Evolutionary conservation across 1,140 invertebrate species (phyloP), one percentile per base, ranked within the genome.

Genomic region (Lanistes nyassanus): DNA sequence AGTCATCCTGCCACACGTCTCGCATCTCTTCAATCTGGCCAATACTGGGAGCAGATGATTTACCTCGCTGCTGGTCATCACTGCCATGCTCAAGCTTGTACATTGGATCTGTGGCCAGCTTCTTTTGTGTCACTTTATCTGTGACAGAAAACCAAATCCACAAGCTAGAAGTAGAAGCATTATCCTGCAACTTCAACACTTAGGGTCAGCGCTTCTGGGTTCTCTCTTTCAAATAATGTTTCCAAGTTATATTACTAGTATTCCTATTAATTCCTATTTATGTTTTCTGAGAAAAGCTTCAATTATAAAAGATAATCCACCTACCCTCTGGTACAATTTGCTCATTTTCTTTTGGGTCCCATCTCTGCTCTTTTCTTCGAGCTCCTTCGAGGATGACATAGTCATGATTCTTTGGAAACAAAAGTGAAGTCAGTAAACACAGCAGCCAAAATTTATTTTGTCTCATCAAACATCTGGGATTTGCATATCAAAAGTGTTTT

Each of bases 291-390:
- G 0, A 47, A 47, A 16, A 47, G 9, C 19, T 47, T 47, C 42
- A 47, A 47, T 47, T 47, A 13, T 2, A 47, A 47, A 47, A 47
- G 19, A 2, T 13, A 16, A 47, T 6, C 13, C 7, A 51, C 79
- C 76, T 81, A 90, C 90, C 90, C 80, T 91, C 91, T 64, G 91
- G 83, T 31, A 87, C 90, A 80, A 92, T 93, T 88, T 99, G 97
- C 75, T 96, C 97, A 92, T 99, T 99, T 84, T 98, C 93, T 66
- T 93, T 94, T 0, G 98, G 97, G 91, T 99, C 97, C 97, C 97
- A 99, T 81, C 98, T 92, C 88, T 97, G 97, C 89, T 99, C 98
- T 90, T 99, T 98, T 23, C 98, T 90, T 82, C 96, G 91, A 5
- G 98, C 97, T 16, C 98, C 98, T 81, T 94, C 95, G 1, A 99